These are phyloP conservation scores for Chroicocephalus ridibundus DNA, from an alignment of 2,113 vertebrate species.

Conservation along the genomic window DNA sequence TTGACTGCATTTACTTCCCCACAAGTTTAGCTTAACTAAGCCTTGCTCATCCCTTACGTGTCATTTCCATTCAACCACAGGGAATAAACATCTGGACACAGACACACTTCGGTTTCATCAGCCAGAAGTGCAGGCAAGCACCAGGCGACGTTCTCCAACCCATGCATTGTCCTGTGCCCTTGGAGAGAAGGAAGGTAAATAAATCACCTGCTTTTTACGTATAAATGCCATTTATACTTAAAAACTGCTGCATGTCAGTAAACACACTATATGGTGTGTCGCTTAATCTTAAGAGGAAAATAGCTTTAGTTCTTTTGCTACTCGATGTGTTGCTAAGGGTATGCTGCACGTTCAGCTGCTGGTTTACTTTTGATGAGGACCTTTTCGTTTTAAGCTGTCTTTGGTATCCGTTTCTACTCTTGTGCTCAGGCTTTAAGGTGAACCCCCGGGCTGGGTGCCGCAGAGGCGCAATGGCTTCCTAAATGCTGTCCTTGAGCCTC, in stretches of 20 bases:
- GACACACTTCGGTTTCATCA: slow-evolving; percentile 29
- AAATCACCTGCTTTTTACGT: slow-evolving; percentile 55
- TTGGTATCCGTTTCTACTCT: background rate
- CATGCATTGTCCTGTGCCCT: background rate
- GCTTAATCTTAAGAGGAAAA: slow-evolving; percentile 45
- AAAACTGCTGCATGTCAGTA: slow-evolving; percentile 43
- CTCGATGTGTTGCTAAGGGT: slow-evolving; percentile 18
- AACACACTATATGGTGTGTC: slow-evolving; percentile 4
- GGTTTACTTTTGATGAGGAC: background rate
- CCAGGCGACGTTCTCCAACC: background rate
- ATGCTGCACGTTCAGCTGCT: slow-evolving; percentile 40
- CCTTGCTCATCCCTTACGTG: background rate
- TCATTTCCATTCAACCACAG: background rate
- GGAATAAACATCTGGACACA: slow-evolving; percentile 29
- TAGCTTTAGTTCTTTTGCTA: slow-evolving; percentile 30
- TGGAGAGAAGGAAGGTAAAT: slow-evolving; percentile 16
- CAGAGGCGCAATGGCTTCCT: background rate
- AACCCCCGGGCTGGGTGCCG: background rate
- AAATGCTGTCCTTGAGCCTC: background rate
- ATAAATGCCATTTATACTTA: slow-evolving; percentile 25
- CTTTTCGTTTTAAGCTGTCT: background rate
- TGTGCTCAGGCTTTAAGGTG: background rate
- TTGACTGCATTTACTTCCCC: background rate
- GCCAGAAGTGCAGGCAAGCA: background rate
- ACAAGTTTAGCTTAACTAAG: background rate